phyloP scores from a whole-genome alignment of 2,113 vertebrate species.

The Hippocampus zosterae region DNA sequence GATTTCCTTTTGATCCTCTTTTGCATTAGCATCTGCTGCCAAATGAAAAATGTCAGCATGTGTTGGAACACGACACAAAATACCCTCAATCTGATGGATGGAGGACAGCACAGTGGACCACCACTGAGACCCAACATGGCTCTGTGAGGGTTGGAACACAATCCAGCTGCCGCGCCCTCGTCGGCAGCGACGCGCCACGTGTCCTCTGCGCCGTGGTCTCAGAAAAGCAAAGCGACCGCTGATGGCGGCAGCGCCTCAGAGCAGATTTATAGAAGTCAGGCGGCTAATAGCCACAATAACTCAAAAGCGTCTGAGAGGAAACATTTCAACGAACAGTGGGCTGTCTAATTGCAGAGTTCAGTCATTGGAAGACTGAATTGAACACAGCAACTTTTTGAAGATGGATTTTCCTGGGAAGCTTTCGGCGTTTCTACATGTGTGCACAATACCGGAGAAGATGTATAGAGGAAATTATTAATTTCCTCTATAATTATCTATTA shows the following conservation, averaged over 20 bases:
- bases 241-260: slow-evolving; percentile 72
- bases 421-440: slow-evolving; percentile 37
- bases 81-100: slow-evolving; percentile 70
- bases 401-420: slow-evolving; percentile 35
- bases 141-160: slow-evolving; percentile 54
- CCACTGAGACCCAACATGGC: slow-evolving; percentile 76
- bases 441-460: slow-evolving; percentile 3
- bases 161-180: slow-evolving; percentile 65
- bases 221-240: slow-evolving; percentile 49
- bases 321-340: slow-evolving; percentile 88
- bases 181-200: slow-evolving; percentile 57
- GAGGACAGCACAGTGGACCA: slow-evolving; percentile 66
- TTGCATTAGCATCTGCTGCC: slow-evolving; percentile 64
- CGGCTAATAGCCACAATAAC: slow-evolving; percentile 89
- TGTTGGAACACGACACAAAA: slow-evolving; percentile 65
- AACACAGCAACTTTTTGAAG: slow-evolving; percentile 66
- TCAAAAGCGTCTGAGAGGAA: slow-evolving; percentile 84
- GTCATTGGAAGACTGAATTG: slow-evolving; percentile 79
- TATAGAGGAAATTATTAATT: slow-evolving; percentile 14
- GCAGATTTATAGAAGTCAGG: slow-evolving; percentile 86
- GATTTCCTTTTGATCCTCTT: slow-evolving; percentile 62
- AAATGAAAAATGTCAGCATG: slow-evolving; percentile 67
- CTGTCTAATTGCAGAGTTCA: slow-evolving; percentile 87
- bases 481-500: no score
- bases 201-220: slow-evolving; percentile 54